These are phyloP conservation scores for Dendrolimus houi DNA, from an alignment of 2,888 invertebrate genomes.

Conservation along the genomic window DNA sequence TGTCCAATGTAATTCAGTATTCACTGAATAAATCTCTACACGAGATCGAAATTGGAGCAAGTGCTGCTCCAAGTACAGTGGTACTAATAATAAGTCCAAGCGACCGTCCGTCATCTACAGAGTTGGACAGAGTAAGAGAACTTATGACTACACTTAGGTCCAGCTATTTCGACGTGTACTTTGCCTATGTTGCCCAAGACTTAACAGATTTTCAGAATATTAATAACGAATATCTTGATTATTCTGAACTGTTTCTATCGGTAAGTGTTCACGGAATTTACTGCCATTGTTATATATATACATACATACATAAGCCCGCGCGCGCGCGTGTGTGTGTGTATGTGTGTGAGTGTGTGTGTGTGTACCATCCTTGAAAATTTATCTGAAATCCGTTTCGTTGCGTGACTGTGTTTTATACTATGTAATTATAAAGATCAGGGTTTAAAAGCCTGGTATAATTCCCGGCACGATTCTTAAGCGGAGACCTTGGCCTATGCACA, in stretches of 20 bases:
- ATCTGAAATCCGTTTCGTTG: neutral
- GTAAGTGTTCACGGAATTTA: conserved; percentile 21
- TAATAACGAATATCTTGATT: conserved; percentile 59
- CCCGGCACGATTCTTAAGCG: too few relatives aligned
- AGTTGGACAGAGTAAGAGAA: conserved; percentile 48
- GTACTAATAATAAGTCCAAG: conserved; percentile 71
- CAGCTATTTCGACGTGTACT: conserved; percentile 69
- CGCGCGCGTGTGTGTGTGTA: too few relatives aligned
- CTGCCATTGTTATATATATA: too few relatives aligned
- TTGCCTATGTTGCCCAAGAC: conserved; percentile 68
- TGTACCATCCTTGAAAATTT: too few relatives aligned
- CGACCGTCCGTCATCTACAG: conserved; percentile 57
- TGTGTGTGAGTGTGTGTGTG: too few relatives aligned
- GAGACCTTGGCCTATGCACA: too few relatives aligned
- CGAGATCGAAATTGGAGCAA: conserved; percentile 40
- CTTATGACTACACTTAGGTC: conserved; percentile 60
- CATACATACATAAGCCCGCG: too few relatives aligned
- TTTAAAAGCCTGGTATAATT: too few relatives aligned
- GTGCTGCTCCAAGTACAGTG: conserved; percentile 63
- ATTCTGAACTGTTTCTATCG: conserved; percentile 65
- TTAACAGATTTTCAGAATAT: conserved; percentile 59
- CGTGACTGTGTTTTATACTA: neutral
- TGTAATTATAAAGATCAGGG: neutral
- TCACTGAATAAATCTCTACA: conserved; percentile 56
- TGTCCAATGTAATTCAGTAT: conserved; percentile 61